Conservation (phyloP, 2,888 invertebrate genomes). For the Aspidiotus rigidus region DNA sequence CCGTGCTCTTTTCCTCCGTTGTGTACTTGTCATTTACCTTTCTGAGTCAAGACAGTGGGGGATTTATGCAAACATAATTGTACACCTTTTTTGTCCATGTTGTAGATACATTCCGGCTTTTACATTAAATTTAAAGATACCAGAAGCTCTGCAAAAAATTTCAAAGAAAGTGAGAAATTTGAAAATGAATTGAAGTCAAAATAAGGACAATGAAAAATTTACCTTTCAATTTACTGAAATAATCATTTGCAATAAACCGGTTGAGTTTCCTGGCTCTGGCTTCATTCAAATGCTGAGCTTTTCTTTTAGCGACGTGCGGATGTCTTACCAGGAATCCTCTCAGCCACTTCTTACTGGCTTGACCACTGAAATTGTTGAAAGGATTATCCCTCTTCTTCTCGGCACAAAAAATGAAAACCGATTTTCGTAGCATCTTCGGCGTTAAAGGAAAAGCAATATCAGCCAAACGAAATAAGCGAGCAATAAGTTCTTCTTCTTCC, state of each 20-base stretch:
- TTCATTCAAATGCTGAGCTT: slow-evolving; percentile 40
- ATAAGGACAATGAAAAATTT: background rate
- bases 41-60: slow-evolving; percentile 39
- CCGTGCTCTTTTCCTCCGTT: slow-evolving; percentile 40
- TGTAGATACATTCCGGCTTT: slow-evolving; percentile 39
- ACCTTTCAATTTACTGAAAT: slow-evolving; percentile 38
- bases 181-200: background rate
- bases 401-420: background rate
- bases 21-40: slow-evolving; percentile 36
- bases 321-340: background rate
- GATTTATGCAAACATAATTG: slow-evolving; percentile 40
- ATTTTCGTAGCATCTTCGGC: background rate
- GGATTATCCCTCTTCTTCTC: background rate
- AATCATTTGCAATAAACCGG: slow-evolving; percentile 38
- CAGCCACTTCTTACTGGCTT: background rate
- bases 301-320: slow-evolving; percentile 29
- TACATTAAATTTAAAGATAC: slow-evolving; percentile 37
- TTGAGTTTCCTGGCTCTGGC: slow-evolving; percentile 39
- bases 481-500: background rate
- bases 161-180: background rate
- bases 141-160: slow-evolving; percentile 34
- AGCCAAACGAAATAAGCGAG: background rate
- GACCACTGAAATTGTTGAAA: background rate
- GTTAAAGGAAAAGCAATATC: background rate
- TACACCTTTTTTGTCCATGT: slow-evolving; percentile 41